Conservation (phyloP, 2,113 vertebrate genomes). For the Oriolus oriolus region DNA sequence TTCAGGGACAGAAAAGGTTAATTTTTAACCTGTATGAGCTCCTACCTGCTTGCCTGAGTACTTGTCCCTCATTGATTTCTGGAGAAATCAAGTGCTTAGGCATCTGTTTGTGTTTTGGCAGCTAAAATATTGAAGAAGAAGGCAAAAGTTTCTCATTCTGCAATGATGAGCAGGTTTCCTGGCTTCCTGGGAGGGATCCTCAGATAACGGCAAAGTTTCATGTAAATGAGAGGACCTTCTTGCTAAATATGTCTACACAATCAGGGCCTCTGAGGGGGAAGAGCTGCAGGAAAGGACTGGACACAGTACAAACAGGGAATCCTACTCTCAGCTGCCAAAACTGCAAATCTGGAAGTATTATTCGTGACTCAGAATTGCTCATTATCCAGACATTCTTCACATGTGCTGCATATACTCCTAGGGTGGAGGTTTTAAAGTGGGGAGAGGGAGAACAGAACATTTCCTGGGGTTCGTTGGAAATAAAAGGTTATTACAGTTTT, state of each 20-base stretch:
- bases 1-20: background rate
- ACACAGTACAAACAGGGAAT: conserved; percentile 49
- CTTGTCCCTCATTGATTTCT: background rate
- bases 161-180: background rate
- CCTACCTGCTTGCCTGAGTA: background rate
- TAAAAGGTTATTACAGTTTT: background rate
- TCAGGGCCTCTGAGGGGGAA: conserved; percentile 27
- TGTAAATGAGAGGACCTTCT: background rate
- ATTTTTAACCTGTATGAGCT: background rate
- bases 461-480: background rate
- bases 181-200: background rate
- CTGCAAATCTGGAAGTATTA: conserved; percentile 49
- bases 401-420: conserved; percentile 18
- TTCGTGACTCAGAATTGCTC: conserved; percentile 54
- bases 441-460: background rate
- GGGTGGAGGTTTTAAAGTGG: conserved; percentile 45
- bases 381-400: conserved; percentile 48
- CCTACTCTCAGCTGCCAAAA: conserved; percentile 46
- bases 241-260: background rate
- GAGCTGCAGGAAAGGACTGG: conserved; percentile 13
- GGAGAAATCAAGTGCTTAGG: background rate
- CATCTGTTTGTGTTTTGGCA: background rate
- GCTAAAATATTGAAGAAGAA: background rate
- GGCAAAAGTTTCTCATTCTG: background rate
- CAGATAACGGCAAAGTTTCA: background rate